A percentile compares a stretch with the other conserved stretches of the same genome.
phyloP scores from a whole-genome alignment of 2,113 vertebrate genomes.

The Steatornis caripensis region DNA sequence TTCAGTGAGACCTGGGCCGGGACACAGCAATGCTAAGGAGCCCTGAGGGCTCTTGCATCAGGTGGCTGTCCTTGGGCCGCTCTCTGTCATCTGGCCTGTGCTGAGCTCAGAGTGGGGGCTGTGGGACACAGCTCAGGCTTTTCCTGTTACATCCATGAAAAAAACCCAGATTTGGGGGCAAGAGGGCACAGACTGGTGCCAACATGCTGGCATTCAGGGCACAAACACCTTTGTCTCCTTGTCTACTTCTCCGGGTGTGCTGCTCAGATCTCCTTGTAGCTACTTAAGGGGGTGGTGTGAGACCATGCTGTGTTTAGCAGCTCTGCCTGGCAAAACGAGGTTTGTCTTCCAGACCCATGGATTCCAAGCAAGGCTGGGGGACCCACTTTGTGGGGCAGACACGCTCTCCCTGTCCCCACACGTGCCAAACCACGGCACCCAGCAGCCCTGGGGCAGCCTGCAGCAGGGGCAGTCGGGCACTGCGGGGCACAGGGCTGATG shows the following conservation, averaged over 20 bases:
- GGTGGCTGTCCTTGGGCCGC: background rate
- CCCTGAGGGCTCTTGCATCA: background rate
- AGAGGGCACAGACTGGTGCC: background rate
- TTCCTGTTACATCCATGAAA: background rate
- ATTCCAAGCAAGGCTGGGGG: background rate
- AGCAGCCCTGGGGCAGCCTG: background rate
- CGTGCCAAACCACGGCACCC: fast-evolving
- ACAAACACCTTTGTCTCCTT: background rate
- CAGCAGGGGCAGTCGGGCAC: background rate
- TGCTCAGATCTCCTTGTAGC: background rate
- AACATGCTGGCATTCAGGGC: background rate
- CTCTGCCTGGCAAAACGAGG: background rate
- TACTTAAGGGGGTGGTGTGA: background rate
- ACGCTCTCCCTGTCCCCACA: background rate
- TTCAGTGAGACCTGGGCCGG: background rate
- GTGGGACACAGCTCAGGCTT: background rate
- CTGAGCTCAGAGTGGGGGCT: background rate
- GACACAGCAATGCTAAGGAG: background rate
- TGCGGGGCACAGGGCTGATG: background rate
- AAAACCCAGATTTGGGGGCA: background rate
- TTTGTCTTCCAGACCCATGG: background rate
- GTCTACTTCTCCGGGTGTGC: fast-evolving
- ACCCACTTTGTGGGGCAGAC: background rate
- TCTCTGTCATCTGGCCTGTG: background rate
- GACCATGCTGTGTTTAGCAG: background rate